Percentiles rank a stretch among this genome's conserved stretches.
Evolutionary conservation across 1,140 invertebrate genomes (phyloP).

Genomic region (Steinernema feltiae): DNA sequence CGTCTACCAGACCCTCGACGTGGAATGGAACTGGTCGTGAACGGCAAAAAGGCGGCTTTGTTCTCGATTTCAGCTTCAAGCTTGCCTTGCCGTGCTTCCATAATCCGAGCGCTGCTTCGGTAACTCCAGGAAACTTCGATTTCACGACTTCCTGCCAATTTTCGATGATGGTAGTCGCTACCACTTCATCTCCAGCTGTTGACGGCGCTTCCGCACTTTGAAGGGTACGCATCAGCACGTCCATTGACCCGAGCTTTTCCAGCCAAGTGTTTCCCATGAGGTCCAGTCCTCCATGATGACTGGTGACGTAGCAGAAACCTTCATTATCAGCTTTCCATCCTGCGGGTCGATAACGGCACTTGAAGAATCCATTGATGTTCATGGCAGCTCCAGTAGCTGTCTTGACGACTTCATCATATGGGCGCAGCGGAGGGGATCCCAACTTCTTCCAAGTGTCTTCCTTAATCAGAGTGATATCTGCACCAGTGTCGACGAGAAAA

Average conservation of each 20-base stretch:
- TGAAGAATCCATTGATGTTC: not conserved
- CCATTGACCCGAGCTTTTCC: not conserved
- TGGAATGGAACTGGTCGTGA: conserved; percentile 49
- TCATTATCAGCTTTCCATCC: too few species aligned
- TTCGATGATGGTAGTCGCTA: not conserved
- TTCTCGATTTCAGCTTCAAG: conserved; percentile 28
- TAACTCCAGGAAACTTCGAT: not conserved
- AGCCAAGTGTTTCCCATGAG: conserved; percentile 1
- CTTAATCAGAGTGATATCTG: not conserved
- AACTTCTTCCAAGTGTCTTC: not conserved
- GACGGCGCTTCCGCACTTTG: too few species aligned
- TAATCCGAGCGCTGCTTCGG: not conserved
- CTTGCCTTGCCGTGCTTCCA: conserved; percentile 14
- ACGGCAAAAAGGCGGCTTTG: conserved; percentile 27
- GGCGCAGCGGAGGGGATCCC: not conserved
- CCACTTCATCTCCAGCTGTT: too few species aligned
- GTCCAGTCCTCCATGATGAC: not conserved
- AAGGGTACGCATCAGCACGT: too few species aligned
- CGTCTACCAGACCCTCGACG: conserved; percentile 41
- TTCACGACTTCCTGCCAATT: not conserved
- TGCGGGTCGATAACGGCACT: not conserved
- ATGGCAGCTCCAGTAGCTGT: not conserved
- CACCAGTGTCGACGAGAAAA: conserved; percentile 10
- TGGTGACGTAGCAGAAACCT: conserved; percentile 17
- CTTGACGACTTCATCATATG: too few species aligned